Evolutionary conservation across 2,113 vertebrate species (phyloP).

Genomic region (Gymnarchus niloticus): DNA sequence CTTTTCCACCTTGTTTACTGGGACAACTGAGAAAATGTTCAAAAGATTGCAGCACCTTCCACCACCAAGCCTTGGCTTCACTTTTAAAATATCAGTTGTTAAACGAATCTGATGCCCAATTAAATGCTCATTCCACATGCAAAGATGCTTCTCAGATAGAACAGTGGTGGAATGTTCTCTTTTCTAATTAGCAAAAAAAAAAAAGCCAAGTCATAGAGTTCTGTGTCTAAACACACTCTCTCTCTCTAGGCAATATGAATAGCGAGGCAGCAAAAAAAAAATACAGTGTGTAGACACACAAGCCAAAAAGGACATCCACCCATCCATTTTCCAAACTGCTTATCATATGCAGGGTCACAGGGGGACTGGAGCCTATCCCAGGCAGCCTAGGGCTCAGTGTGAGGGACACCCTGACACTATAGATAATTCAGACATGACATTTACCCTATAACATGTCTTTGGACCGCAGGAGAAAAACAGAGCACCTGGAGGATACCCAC

Average conservation of each 20-base stretch:
- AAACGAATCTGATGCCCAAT: slow-evolving; percentile 49
- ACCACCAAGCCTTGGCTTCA: slow-evolving; percentile 1
- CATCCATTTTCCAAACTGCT: too few relatives aligned
- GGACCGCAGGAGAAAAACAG: too few relatives aligned
- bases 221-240: neutral
- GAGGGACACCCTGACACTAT: too few relatives aligned
- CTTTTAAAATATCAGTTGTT: slow-evolving; percentile 51
- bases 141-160: slow-evolving; percentile 30
- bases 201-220: slow-evolving; percentile 54
- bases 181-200: slow-evolving; percentile 51
- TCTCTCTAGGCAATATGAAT: neutral
- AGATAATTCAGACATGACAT: too few relatives aligned
- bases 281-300: neutral
- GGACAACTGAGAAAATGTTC: neutral
- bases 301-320: too few relatives aligned
- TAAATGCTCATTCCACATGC: slow-evolving; percentile 51
- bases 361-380: too few relatives aligned
- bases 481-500: too few relatives aligned
- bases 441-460: too few relatives aligned
- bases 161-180: slow-evolving; percentile 30
- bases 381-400: too few relatives aligned
- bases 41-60: neutral
- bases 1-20: neutral
- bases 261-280: neutral
- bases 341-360: too few relatives aligned